These are phyloP conservation scores for Heliconius ethilla DNA, from an alignment of 2,888 invertebrate species.

Conservation along the genomic window DNA sequence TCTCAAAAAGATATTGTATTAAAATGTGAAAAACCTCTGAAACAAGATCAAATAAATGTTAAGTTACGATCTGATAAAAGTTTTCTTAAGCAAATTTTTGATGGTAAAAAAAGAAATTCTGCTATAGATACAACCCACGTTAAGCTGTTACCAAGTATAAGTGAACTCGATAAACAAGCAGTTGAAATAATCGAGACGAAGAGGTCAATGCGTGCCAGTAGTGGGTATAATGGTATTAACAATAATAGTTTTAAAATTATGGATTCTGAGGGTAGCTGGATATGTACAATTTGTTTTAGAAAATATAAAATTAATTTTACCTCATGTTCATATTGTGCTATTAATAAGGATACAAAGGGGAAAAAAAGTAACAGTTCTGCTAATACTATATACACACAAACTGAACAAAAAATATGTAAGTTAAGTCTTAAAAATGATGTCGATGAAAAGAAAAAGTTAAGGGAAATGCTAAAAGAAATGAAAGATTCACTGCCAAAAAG, in stretches of 20 bases:
- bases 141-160: slow-evolving; percentile 87
- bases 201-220: slow-evolving; percentile 50
- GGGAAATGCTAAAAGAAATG: slow-evolving; percentile 89
- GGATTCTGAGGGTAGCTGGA: slow-evolving; percentile 56
- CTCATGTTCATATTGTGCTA: slow-evolving; percentile 61
- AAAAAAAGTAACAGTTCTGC: slow-evolving; percentile 44
- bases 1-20: slow-evolving; percentile 46
- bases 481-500: slow-evolving; percentile 87
- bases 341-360: slow-evolving; percentile 47
- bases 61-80: slow-evolving; percentile 78
- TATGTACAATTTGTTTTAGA: slow-evolving; percentile 67
- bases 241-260: slow-evolving; percentile 15
- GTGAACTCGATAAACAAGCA: slow-evolving; percentile 90
- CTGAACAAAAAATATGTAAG: slow-evolving; percentile 46
- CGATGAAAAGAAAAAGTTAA: slow-evolving; percentile 83
- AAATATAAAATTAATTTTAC: slow-evolving; percentile 64
- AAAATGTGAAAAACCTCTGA: slow-evolving; percentile 60
- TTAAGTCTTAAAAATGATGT: slow-evolving; percentile 37
- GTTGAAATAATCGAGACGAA: slow-evolving; percentile 85
- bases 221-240: slow-evolving; percentile 12
- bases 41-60: slow-evolving; percentile 52
- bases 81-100: slow-evolving; percentile 79
- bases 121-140: slow-evolving; percentile 65
- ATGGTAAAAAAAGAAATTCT: slow-evolving; percentile 70
- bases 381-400: slow-evolving; percentile 59